Percentiles rank a stretch among this genome's conserved stretches.
Conservation (phyloP, 2,888 invertebrate species). For the Acleris emargana region DNA sequence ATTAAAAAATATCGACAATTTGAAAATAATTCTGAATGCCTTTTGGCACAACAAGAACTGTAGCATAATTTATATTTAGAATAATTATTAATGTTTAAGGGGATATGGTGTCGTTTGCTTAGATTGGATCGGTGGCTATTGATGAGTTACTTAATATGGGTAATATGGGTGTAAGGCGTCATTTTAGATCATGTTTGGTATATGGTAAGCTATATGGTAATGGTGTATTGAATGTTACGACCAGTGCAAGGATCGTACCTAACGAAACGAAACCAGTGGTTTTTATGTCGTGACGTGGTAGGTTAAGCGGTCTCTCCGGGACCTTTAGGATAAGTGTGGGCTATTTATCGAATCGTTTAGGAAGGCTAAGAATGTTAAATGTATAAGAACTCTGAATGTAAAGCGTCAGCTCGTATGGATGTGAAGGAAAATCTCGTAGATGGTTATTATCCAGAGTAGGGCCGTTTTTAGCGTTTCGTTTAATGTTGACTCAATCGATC, state of each 20-base stretch:
- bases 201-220: conserved; percentile 51
- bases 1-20: conserved; percentile 41
- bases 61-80: conserved; percentile 73
- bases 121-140: conserved; percentile 72
- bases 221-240: conserved; percentile 64
- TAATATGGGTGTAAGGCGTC: conserved; percentile 67
- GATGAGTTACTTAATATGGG: conserved; percentile 72
- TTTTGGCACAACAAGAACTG: conserved; percentile 68
- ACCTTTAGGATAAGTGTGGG: conserved; percentile 76
- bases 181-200: conserved; percentile 49
- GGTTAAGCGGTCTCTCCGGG: conserved; percentile 69
- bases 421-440: conserved; percentile 67
- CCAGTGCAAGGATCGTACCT: conserved; percentile 60
- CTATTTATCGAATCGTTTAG: conserved; percentile 78
- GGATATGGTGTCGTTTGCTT: conserved; percentile 74
- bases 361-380: conserved; percentile 69
- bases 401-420: conserved; percentile 71
- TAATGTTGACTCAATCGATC: conserved; percentile 65
- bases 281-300: conserved; percentile 58
- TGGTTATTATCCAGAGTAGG: conserved; percentile 75
- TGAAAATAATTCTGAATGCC: conserved; percentile 66
- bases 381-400: conserved; percentile 75
- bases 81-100: conserved; percentile 64
- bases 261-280: conserved; percentile 56
- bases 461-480: conserved; percentile 73